These are phyloP conservation scores for Patella ulyssiponensis DNA, from an alignment of 2,888 invertebrate species.

Conservation along the genomic window DNA sequence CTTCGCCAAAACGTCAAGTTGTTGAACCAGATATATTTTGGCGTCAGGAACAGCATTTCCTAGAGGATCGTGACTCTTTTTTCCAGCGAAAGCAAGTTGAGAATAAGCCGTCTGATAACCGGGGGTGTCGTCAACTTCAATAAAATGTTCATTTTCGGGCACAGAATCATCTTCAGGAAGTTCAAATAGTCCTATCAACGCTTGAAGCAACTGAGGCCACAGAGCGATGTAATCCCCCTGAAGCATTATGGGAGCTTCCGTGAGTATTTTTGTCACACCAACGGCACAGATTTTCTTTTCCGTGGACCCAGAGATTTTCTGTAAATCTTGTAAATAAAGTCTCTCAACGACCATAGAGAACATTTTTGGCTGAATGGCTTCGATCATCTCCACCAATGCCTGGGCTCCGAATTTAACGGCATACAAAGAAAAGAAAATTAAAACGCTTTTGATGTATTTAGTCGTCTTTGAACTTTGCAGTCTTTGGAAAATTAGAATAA, in stretches of 20 bases:
- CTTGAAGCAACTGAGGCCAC: slow-evolving; percentile 77
- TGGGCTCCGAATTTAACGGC: slow-evolving; percentile 85
- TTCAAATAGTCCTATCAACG: slow-evolving; percentile 89
- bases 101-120: slow-evolving; percentile 77
- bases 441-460: slow-evolving; percentile 90
- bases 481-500: slow-evolving; percentile 92
- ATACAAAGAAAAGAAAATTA: slow-evolving; percentile 92
- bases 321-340: slow-evolving; percentile 87
- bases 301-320: slow-evolving; percentile 85
- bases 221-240: slow-evolving; percentile 77
- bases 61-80: slow-evolving; percentile 82
- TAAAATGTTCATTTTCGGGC: slow-evolving; percentile 85
- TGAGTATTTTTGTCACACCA: slow-evolving; percentile 88
- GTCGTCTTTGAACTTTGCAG: slow-evolving; percentile 94
- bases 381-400: slow-evolving; percentile 83
- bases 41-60: slow-evolving; percentile 80
- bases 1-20: slow-evolving; percentile 80
- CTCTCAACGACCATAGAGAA: slow-evolving; percentile 96
- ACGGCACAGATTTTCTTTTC: slow-evolving; percentile 94
- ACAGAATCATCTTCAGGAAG: slow-evolving; percentile 85
- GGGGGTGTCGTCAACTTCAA: slow-evolving; percentile 88
- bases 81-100: slow-evolving; percentile 88
- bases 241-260: slow-evolving; percentile 81
- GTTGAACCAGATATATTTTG: slow-evolving; percentile 83
- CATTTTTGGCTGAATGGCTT: slow-evolving; percentile 90